These are phyloP conservation scores for Chaetodon trifasciatus DNA, from an alignment of 2,797 vertebrate genomes.

Conservation along the genomic window DNA sequence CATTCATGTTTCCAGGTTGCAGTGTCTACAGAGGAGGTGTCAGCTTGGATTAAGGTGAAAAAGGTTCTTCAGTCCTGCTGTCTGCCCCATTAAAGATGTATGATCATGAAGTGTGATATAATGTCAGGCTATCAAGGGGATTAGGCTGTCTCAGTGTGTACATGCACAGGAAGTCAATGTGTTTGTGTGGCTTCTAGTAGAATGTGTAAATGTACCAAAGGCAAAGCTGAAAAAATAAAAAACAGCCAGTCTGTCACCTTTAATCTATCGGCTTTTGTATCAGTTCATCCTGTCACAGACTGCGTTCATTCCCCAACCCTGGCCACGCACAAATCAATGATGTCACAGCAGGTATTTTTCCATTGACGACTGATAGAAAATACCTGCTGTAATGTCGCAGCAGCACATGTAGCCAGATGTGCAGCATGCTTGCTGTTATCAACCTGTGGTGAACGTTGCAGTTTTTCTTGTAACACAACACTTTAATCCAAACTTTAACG, in stretches of 20 bases:
- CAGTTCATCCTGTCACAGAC: conserved; percentile 7
- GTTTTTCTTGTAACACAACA: not conserved
- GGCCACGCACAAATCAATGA: not conserved
- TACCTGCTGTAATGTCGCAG: not conserved
- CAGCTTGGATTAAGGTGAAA: conserved; percentile 32
- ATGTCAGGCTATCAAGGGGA: conserved; percentile 36
- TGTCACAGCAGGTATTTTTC: not conserved
- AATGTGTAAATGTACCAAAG: not conserved
- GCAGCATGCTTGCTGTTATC: not conserved
- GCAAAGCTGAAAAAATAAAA: not conserved
- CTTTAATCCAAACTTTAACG: not conserved
- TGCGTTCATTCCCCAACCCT: not conserved
- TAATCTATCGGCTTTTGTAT: conserved; percentile 6
- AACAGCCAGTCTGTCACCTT: not conserved
- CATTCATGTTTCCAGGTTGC: conserved; percentile 12
- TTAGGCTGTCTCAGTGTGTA: not conserved
- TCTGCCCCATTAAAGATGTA: conserved; percentile 58
- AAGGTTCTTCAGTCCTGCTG: conserved; percentile 38
- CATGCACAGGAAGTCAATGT: conserved; percentile 3
- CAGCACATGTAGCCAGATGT: not conserved
- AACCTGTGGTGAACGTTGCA: not conserved
- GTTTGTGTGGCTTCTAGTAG: conserved; percentile 19
- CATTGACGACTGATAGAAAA: not conserved
- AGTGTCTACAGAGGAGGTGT: conserved; percentile 14
- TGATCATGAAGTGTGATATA: conserved; percentile 53